These are phyloP conservation scores for Bubalus kerabau DNA, from an alignment of 2,113 vertebrate species.

Conservation along the genomic window DNA sequence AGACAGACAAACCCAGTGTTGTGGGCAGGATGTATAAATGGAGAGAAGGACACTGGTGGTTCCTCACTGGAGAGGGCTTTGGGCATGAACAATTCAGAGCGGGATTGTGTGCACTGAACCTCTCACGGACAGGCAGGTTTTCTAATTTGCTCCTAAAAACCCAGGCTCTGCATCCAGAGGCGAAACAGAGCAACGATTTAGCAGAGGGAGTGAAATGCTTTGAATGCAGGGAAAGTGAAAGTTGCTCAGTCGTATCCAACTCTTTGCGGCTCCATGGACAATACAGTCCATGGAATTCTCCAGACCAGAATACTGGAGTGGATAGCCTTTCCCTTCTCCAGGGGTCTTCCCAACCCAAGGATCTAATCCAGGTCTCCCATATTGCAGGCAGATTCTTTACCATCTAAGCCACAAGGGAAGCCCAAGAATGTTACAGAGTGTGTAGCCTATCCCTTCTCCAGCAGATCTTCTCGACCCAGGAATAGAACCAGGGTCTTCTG, in stretches of 20 bases:
- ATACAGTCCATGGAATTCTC: not conserved
- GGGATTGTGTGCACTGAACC: not conserved
- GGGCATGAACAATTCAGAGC: accelerated
- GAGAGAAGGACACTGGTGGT: not conserved
- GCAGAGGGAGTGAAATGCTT: not conserved
- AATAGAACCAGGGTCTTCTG: not conserved
- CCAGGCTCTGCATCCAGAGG: not conserved
- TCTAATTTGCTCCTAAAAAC: not conserved
- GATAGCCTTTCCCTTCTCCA: not conserved
- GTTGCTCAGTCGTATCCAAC: accelerated
- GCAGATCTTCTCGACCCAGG: not conserved
- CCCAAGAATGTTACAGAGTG: not conserved
- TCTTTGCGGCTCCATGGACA: not conserved
- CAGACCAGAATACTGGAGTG: not conserved
- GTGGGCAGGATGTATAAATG: not conserved
- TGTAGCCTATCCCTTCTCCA: not conserved
- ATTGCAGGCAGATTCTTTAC: not conserved
- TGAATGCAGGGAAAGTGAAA: not conserved
- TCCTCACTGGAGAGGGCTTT: not conserved
- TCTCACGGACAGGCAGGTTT: not conserved
- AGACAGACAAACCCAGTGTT: not conserved
- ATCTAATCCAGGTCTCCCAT: not conserved
- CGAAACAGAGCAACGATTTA: not conserved
- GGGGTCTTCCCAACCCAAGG: not conserved
- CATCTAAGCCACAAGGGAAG: not conserved